Evolutionary conservation across 2,113 vertebrate species (phyloP).

Genomic region (Urocolius indicus): DNA sequence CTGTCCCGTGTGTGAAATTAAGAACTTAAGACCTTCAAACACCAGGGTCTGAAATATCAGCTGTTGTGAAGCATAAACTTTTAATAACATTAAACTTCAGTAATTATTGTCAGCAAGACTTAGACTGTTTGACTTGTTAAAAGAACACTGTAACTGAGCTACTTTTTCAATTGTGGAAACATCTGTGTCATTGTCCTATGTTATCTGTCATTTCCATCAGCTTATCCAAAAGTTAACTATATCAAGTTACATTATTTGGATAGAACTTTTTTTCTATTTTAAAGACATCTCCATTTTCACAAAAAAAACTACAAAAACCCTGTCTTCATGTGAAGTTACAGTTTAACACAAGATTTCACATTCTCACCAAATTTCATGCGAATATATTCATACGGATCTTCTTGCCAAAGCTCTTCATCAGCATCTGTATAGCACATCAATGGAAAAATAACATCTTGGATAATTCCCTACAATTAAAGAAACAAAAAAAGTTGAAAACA

Average conservation of each 20-base stretch:
- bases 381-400: conserved; percentile 99
- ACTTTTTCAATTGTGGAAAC: neutral
- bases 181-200: neutral
- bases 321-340: accelerated
- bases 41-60: neutral
- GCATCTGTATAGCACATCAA: conserved; percentile 99
- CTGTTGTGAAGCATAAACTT: neutral
- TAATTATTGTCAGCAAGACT: neutral
- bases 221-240: neutral
- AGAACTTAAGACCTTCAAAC: neutral
- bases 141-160: neutral
- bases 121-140: neutral
- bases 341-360: neutral
- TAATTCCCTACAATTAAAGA: conserved; percentile 78
- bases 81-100: neutral
- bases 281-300: neutral
- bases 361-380: conserved; percentile 97
- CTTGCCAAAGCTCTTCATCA: conserved; percentile 97
- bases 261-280: neutral
- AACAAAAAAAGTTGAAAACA: neutral
- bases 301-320: neutral
- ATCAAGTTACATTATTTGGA: neutral
- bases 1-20: neutral
- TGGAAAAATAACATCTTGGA: conserved; percentile 87
- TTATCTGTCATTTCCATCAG: neutral